A percentile compares a stretch with the other conserved stretches of the same genome.
Evolutionary conservation across 92 coral and sea anemone genomes (phyloP).

Genomic region (Heliopora coerulea): DNA sequence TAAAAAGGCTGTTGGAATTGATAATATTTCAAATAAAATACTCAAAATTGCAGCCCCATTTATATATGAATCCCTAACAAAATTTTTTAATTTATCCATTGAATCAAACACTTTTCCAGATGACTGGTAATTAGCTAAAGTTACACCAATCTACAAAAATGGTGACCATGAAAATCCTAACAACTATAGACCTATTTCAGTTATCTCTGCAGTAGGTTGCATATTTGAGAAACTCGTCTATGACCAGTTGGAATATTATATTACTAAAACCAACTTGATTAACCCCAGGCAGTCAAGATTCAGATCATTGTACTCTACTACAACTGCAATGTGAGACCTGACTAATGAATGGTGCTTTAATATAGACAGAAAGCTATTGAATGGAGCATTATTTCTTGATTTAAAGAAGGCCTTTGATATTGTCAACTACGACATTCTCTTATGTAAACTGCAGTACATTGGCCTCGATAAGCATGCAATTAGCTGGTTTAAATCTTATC

Average conservation of each 20-base stretch:
- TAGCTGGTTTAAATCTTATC: too few species aligned
- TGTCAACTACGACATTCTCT: constrained; percentile 14
- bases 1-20: background rate
- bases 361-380: constrained; percentile 26
- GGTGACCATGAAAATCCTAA: background rate
- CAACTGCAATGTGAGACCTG: constrained; percentile 35
- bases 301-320: background rate
- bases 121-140: background rate
- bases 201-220: background rate
- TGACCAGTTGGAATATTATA: background rate
- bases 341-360: constrained; percentile 35
- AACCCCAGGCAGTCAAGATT: background rate
- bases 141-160: background rate
- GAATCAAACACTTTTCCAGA: constrained; percentile 25
- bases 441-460: too few species aligned
- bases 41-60: constrained; percentile 13
- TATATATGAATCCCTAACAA: constrained; percentile 25
- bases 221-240: background rate
- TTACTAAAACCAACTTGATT: background rate
- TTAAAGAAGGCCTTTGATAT: constrained; percentile 24
- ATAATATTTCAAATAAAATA: constrained; percentile 1
- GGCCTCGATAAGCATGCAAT: too few species aligned
- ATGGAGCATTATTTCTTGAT: constrained; percentile 13
- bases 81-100: constrained; percentile 28
- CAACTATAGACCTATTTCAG: background rate